Evolutionary conservation across 2,888 invertebrate genomes (phyloP).

Genomic region (Agrochola lota): DNA sequence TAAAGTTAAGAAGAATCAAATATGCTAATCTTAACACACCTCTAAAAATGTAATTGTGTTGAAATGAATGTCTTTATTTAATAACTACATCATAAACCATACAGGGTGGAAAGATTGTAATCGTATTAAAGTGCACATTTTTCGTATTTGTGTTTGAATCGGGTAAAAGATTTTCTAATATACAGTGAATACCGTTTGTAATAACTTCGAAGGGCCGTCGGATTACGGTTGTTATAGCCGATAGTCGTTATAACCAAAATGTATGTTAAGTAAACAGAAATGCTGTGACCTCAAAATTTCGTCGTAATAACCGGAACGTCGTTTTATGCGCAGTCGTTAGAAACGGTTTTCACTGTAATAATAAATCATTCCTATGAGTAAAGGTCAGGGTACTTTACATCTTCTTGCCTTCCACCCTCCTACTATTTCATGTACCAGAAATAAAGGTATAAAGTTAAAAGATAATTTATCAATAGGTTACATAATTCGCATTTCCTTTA

Average conservation of each 20-base stretch:
- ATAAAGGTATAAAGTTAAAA: conserved; percentile 11
- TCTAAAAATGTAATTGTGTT: conserved; percentile 14
- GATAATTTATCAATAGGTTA: conserved; percentile 8
- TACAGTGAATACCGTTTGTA: too few species aligned
- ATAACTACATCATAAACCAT: conserved; percentile 10
- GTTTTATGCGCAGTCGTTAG: too few species aligned
- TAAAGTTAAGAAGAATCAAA: conserved; percentile 20
- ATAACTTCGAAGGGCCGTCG: too few species aligned
- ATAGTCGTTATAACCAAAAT: too few species aligned
- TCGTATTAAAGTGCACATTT: too few species aligned
- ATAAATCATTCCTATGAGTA: background rate
- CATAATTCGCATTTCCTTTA: background rate
- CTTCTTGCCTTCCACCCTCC: background rate
- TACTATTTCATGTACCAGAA: background rate
- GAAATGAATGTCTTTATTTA: background rate
- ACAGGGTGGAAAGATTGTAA: conserved; percentile 8
- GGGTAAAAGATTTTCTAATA: background rate
- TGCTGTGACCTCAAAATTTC: too few species aligned
- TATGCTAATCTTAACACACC: conserved; percentile 19
- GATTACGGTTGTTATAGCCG: too few species aligned
- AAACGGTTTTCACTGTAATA: too few species aligned
- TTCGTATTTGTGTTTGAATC: background rate
- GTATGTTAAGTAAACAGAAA: too few species aligned
- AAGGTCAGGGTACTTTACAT: background rate
- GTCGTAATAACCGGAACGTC: too few species aligned